Evolutionary conservation across 2,888 invertebrate genomes (phyloP).

Genomic region (Conistra vaccinii): DNA sequence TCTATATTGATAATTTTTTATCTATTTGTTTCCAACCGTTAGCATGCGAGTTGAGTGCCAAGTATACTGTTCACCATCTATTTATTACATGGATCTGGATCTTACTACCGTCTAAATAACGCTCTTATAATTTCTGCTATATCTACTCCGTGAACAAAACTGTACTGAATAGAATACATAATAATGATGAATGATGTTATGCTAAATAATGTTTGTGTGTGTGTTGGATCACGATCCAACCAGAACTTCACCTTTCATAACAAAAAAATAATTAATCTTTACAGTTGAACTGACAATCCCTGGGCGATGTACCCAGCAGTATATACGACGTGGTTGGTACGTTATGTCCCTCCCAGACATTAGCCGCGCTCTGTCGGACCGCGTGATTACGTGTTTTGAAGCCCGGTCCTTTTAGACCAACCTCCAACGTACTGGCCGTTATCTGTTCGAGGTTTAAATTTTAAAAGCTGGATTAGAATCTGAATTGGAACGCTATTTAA

Average conservation of each 20-base stretch:
- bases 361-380: conserved; percentile 69
- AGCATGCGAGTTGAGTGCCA: too few species aligned
- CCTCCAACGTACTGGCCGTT: conserved; percentile 25
- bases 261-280: conserved; percentile 8
- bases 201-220: too few species aligned
- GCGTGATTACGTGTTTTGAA: conserved; percentile 71
- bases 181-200: background rate
- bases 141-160: too few species aligned
- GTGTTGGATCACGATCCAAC: too few species aligned
- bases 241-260: background rate
- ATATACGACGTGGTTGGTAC: conserved; percentile 25
- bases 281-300: conserved; percentile 39
- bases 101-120: too few species aligned
- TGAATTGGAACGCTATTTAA: conserved; percentile 8
- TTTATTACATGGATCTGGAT: too few species aligned
- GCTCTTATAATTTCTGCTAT: too few species aligned
- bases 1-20: background rate
- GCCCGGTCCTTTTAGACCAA: conserved; percentile 36
- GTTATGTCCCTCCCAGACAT: conserved; percentile 45
- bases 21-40: background rate
- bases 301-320: conserved; percentile 2
- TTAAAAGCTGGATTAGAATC: conserved; percentile 18
- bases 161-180: background rate
- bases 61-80: too few species aligned
- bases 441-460: conserved; percentile 39